phyloP scores from a whole-genome alignment of 2,113 vertebrate species.

The Crotalus tigris region DNA sequence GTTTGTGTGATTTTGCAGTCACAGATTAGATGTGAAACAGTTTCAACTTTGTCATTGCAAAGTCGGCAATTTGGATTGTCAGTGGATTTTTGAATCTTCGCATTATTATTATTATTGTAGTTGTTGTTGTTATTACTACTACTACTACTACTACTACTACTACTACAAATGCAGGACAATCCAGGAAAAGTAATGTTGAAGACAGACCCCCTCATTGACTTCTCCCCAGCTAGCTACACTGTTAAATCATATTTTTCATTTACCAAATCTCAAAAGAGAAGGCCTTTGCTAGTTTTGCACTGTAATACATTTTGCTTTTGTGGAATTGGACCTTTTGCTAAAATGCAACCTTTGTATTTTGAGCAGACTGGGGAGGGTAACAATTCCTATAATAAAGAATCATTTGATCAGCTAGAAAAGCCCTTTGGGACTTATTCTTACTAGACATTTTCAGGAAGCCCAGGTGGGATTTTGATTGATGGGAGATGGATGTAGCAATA shows the following conservation, averaged over 20 bases:
- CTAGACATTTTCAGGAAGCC: slow-evolving; percentile 1
- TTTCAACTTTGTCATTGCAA: too few species aligned
- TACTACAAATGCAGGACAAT: neutral
- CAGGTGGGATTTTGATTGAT: neutral
- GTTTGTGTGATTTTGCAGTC: too few species aligned
- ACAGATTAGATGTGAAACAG: too few species aligned
- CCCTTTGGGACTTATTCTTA: neutral
- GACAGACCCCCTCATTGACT: neutral
- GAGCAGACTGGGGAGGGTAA: neutral
- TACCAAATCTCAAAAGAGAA: neutral
- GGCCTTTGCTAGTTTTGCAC: neutral
- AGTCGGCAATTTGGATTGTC: too few species aligned
- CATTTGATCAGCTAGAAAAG: neutral
- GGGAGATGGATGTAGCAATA: neutral
- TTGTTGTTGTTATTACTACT: too few species aligned
- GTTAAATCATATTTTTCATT: neutral
- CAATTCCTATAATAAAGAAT: slow-evolving; percentile 2
- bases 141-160: too few species aligned
- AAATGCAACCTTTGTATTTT: neutral
- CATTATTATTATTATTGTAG: too few species aligned
- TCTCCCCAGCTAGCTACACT: neutral
- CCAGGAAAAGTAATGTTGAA: neutral
- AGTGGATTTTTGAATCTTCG: too few species aligned
- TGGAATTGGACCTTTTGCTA: neutral
- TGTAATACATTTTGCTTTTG: neutral